phyloP scores from a whole-genome alignment of 2,797 vertebrate species.

The Orientallactaga sibirica region DNA sequence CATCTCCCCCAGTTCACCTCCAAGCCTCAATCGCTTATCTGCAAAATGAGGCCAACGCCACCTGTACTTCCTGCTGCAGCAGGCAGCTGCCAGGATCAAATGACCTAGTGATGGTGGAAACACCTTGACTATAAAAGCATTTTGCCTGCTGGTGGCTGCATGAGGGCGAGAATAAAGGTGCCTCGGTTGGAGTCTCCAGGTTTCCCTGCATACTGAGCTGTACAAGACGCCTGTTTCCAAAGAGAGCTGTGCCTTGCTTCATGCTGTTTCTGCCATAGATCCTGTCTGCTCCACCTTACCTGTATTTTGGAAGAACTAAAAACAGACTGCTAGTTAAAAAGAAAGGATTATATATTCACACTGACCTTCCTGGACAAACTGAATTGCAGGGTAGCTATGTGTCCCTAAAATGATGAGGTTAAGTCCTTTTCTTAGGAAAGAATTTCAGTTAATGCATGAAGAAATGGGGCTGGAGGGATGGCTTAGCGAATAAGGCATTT shows the following conservation, averaged over 20 bases:
- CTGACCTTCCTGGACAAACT: background rate
- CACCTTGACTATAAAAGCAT: background rate
- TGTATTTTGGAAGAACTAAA: slow-evolving; percentile 36
- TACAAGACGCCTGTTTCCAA: background rate
- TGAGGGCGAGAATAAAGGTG: background rate
- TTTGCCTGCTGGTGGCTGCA: background rate
- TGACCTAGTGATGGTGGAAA: background rate
- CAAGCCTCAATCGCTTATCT: background rate
- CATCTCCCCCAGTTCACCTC: background rate
- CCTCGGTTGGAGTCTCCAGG: background rate
- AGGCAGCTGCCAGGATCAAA: background rate
- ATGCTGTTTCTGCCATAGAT: background rate
- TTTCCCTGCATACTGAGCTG: background rate
- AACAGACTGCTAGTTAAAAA: slow-evolving; percentile 14
- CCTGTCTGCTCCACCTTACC: background rate
- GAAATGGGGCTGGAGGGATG: background rate
- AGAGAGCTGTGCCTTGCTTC: background rate
- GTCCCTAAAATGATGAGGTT: background rate
- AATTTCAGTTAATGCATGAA: background rate
- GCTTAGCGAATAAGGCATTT: too few species aligned
- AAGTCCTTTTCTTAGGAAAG: background rate
- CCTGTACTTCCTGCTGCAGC: background rate
- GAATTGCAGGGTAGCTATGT: background rate
- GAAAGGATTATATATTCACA: slow-evolving; percentile 4
- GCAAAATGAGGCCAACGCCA: background rate